A percentile compares a stretch with the other conserved stretches of the same genome.
Conservation (phyloP, 2,113 vertebrate species). For the Solea senegalensis region DNA sequence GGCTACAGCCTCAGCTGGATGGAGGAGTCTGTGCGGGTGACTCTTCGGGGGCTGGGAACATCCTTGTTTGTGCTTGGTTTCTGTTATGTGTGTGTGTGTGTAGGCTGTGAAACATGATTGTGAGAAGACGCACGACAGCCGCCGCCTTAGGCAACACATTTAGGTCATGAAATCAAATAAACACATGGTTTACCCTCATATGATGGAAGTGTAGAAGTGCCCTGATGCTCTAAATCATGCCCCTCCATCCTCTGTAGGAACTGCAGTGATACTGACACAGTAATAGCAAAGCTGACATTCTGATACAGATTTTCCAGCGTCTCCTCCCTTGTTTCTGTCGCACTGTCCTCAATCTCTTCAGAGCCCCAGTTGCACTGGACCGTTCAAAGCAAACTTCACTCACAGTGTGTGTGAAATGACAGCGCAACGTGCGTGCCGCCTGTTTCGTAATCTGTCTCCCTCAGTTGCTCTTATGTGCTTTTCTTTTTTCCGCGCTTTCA, state of each 20-base stretch:
- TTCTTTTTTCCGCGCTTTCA: neutral
- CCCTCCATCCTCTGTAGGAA: neutral
- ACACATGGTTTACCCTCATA: constrained; percentile 17
- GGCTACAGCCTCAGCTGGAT: constrained; percentile 19
- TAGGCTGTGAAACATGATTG: constrained; percentile 24
- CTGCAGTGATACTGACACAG: neutral
- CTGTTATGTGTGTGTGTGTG: constrained; percentile 30
- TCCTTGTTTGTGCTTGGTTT: neutral
- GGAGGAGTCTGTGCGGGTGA: neutral
- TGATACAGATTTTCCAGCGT: neutral
- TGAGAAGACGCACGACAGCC: constrained; percentile 28
- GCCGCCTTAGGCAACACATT: constrained; percentile 43
- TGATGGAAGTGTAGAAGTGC: neutral
- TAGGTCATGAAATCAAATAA: constrained; percentile 5
- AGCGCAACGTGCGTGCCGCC: neutral
- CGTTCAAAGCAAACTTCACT: neutral
- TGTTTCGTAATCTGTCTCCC: constrained; percentile 6
- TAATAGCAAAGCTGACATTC: neutral
- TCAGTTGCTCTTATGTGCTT: neutral
- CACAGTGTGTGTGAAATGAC: neutral
- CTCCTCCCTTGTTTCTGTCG: neutral
- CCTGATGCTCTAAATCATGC: too few relatives aligned
- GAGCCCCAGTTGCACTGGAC: neutral
- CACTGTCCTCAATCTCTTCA: neutral
- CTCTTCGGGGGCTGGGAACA: too few relatives aligned